A percentile compares a stretch with the other conserved stretches of the same genome.
phyloP scores from a whole-genome alignment of 2,888 invertebrate species.

The Diarsia brunnea region DNA sequence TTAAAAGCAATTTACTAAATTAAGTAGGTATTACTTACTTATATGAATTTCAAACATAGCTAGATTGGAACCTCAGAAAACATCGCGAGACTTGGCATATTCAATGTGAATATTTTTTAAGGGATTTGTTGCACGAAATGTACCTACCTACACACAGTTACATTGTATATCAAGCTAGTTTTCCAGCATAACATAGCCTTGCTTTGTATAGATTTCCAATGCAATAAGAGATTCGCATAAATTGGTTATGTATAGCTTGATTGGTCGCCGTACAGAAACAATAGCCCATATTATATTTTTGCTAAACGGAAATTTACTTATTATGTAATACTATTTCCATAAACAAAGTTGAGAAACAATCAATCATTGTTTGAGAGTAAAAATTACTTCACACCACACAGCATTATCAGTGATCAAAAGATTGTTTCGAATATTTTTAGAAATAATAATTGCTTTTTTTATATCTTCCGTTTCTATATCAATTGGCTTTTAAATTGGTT shows the following conservation, averaged over 20 bases:
- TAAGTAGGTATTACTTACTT: background rate
- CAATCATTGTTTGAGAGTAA: conserved; percentile 21
- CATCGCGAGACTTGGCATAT: background rate
- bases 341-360: background rate
- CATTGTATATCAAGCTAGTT: too few species aligned
- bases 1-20: conserved; percentile 25
- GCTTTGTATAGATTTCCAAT: too few species aligned
- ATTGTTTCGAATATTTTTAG: background rate
- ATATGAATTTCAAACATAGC: conserved; percentile 30
- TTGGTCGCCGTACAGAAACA: background rate
- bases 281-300: background rate
- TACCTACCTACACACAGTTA: too few species aligned
- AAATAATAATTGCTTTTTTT: background rate
- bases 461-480: conserved; percentile 12
- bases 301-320: conserved; percentile 6
- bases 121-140: background rate
- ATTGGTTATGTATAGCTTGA: too few species aligned
- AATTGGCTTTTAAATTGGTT: conserved; percentile 30
- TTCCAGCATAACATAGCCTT: too few species aligned
- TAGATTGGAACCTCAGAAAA: background rate
- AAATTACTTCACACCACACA: conserved; percentile 10
- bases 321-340: background rate
- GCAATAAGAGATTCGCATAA: too few species aligned
- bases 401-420: conserved; percentile 32
- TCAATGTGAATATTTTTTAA: conserved; percentile 15